Conservation (phyloP, 2,113 vertebrate species). For the Engraulis encrasicolus region DNA sequence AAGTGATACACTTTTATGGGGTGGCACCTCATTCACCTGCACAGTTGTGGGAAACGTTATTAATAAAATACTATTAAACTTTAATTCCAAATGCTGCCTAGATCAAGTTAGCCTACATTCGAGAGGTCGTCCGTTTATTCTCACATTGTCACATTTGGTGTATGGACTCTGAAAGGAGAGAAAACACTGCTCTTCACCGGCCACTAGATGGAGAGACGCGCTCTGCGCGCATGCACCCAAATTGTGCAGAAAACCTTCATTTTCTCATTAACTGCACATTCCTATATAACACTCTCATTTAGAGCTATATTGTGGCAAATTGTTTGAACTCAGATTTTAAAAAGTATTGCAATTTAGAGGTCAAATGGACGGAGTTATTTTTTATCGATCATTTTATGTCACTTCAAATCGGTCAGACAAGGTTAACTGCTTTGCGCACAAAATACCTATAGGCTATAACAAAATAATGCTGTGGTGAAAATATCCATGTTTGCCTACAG, state of each 20-base stretch:
- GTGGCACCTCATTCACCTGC: not conserved
- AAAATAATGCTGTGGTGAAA: not conserved
- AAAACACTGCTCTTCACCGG: not conserved
- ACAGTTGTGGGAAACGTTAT: not conserved
- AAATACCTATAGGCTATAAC: not conserved
- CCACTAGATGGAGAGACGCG: slow-evolving; percentile 6
- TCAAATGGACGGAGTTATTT: not conserved
- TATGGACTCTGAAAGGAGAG: not conserved
- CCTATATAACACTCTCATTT: not conserved
- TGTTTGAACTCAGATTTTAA: not conserved
- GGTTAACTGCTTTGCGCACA: not conserved
- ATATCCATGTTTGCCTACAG: not conserved
- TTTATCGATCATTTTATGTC: not conserved
- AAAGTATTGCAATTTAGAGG: not conserved
- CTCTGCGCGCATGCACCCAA: not conserved
- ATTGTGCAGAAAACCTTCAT: not conserved
- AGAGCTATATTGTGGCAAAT: not conserved
- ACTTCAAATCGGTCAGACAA: not conserved
- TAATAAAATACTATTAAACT: not conserved
- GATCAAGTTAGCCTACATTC: too few species aligned
- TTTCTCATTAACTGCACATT: not conserved
- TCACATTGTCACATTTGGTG: not conserved
- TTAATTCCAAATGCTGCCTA: too few species aligned
- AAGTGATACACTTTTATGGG: not conserved
- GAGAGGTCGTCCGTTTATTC: too few species aligned